Evolutionary conservation across 2,113 vertebrate species (phyloP).

Genomic region (Macroglossus sobrinus): DNA sequence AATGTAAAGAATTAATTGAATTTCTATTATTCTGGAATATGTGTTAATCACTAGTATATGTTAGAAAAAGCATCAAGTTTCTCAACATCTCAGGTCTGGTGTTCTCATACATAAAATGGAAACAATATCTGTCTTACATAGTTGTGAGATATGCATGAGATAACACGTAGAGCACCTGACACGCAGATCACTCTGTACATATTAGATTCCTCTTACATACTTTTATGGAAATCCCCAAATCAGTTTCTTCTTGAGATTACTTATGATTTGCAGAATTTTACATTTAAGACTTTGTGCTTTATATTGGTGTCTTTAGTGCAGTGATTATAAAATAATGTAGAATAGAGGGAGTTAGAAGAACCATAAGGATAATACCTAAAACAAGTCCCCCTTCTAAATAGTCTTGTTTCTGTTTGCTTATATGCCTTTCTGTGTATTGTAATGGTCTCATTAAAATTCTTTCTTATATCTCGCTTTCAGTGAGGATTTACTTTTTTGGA

Average conservation of each 20-base stretch:
- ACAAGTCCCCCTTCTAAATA: not conserved
- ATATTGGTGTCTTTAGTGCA: not conserved
- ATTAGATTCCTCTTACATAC: not conserved
- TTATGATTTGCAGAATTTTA: slow-evolving; percentile 29
- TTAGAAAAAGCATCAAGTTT: not conserved
- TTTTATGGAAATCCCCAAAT: not conserved
- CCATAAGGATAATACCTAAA: not conserved
- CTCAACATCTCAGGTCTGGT: not conserved
- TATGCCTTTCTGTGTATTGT: not conserved
- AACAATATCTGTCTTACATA: not conserved
- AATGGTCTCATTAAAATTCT: not conserved
- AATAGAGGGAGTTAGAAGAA: not conserved
- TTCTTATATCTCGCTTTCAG: not conserved
- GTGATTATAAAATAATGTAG: not conserved
- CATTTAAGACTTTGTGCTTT: not conserved
- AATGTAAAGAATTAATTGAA: not conserved
- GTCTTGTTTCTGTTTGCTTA: slow-evolving; percentile 5
- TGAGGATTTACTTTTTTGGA: not conserved
- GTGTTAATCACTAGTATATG: not conserved
- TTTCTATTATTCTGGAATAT: not conserved
- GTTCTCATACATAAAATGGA: not conserved
- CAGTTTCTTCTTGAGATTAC: not conserved
- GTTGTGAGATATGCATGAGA: not conserved
- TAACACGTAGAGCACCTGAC: not conserved
- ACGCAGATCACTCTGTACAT: not conserved